A percentile compares a stretch with the other conserved stretches of the same genome.
Conservation (phyloP, 2,113 vertebrate genomes). For the Riparia riparia region DNA sequence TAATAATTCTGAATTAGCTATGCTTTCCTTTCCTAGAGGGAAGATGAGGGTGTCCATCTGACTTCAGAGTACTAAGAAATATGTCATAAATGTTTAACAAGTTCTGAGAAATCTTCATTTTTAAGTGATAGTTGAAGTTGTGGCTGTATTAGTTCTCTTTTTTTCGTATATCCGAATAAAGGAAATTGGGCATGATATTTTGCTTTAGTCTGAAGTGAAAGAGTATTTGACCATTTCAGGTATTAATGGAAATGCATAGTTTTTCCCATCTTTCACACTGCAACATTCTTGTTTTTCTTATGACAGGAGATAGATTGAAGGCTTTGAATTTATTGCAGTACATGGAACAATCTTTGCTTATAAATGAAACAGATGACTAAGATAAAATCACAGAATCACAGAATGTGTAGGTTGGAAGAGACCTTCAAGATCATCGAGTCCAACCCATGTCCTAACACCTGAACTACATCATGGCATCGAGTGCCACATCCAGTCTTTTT, state of each 20-base stretch:
- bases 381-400: background rate
- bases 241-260: background rate
- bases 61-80: background rate
- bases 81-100: background rate
- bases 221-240: background rate
- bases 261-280: background rate
- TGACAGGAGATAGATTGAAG: background rate
- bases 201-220: background rate
- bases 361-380: slow-evolving; percentile 2
- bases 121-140: background rate
- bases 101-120: background rate
- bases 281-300: background rate
- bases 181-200: background rate
- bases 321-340: slow-evolving; percentile 9
- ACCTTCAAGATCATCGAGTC: too few relatives aligned
- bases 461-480: too few relatives aligned
- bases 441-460: too few relatives aligned
- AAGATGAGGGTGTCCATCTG: background rate
- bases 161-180: background rate
- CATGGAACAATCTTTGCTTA: background rate
- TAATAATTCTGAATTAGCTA: slow-evolving; percentile 22
- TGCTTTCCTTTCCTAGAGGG: background rate
- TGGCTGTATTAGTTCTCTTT: background rate
- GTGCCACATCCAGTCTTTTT: too few relatives aligned
- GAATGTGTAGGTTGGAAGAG: too few relatives aligned